Evolutionary conservation across 2,888 invertebrate species (phyloP).

Genomic region (Leuctra nigra): DNA sequence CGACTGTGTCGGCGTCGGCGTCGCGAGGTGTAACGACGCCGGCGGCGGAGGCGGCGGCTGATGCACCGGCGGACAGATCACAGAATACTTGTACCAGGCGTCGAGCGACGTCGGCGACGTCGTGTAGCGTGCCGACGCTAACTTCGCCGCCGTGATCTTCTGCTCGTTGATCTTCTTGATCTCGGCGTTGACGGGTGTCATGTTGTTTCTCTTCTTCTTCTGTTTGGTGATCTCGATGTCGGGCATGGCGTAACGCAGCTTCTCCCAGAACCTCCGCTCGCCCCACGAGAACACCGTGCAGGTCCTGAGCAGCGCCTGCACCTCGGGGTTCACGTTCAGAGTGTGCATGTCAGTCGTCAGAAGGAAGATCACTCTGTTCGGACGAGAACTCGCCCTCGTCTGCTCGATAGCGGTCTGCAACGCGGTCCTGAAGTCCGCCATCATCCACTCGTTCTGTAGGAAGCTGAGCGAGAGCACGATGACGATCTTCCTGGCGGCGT

Average conservation of each 20-base stretch:
- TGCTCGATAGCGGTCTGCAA: conserved; percentile 63
- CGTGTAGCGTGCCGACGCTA: conserved; percentile 56
- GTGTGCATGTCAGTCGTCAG: conserved; percentile 58
- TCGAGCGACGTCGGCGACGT: conserved; percentile 62
- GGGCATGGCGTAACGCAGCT: conserved; percentile 65
- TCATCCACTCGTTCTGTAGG: conserved; percentile 75
- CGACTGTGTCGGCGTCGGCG: conserved; percentile 58
- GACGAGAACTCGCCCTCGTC: conserved; percentile 45
- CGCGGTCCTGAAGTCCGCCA: conserved; percentile 73
- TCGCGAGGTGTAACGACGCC: conserved; percentile 55
- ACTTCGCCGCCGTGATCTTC: conserved; percentile 34
- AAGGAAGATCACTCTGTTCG: conserved; percentile 53
- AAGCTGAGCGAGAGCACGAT: conserved; percentile 75
- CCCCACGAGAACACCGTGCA: conserved; percentile 65
- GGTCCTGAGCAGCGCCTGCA: conserved; percentile 64
- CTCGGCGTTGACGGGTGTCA: conserved; percentile 20
- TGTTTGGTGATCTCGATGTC: conserved; percentile 51
- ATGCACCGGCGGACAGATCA: conserved; percentile 15
- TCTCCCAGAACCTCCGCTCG: conserved; percentile 81
- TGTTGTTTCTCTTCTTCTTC: conserved; percentile 25
- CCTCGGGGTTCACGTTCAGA: conserved; percentile 65
- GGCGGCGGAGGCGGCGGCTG: conserved; percentile 36
- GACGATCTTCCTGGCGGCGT: conserved; percentile 68
- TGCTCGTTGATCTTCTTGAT: conserved; percentile 21
- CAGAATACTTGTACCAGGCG: conserved; percentile 53